Percentiles rank a stretch among this genome's conserved stretches.
phyloP scores from a whole-genome alignment of 2,888 invertebrate genomes.

The Tribolium freemani region DNA sequence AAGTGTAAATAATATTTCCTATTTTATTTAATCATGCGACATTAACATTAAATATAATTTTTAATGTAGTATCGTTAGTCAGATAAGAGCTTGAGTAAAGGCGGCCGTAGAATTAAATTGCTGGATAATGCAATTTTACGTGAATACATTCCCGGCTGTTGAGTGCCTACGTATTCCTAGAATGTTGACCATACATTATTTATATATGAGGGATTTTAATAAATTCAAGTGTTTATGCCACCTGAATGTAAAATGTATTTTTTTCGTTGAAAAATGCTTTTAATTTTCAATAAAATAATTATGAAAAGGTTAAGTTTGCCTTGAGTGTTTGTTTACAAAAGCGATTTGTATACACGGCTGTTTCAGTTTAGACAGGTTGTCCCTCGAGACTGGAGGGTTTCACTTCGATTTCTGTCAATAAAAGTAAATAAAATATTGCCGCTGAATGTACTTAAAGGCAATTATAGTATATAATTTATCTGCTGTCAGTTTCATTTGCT shows the following conservation, averaged over 20 bases:
- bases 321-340: conserved; percentile 39
- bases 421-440: conserved; percentile 45
- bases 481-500: conserved; percentile 45
- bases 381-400: conserved; percentile 44
- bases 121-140: conserved; percentile 32
- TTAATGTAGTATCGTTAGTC: conserved; percentile 26
- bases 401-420: conserved; percentile 46
- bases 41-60: conserved; percentile 38
- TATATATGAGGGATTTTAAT: conserved; percentile 29
- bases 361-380: conserved; percentile 40
- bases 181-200: conserved; percentile 32
- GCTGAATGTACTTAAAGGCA: conserved; percentile 44
- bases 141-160: conserved; percentile 15
- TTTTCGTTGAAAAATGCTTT: conserved; percentile 8
- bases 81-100: conserved; percentile 34
- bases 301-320: conserved; percentile 15
- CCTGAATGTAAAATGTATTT: conserved; percentile 6
- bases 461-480: conserved; percentile 44
- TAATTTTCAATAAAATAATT: conserved; percentile 8
- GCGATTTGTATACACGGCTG: conserved; percentile 34
- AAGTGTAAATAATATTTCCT: conserved; percentile 42
- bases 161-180: conserved; percentile 7
- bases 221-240: conserved; percentile 14
- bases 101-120: conserved; percentile 21
- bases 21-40: conserved; percentile 41